Base-by-base conservation (phyloP, 2,888 invertebrate genomes). In the Caenorhabditis auriculariae region DNA sequence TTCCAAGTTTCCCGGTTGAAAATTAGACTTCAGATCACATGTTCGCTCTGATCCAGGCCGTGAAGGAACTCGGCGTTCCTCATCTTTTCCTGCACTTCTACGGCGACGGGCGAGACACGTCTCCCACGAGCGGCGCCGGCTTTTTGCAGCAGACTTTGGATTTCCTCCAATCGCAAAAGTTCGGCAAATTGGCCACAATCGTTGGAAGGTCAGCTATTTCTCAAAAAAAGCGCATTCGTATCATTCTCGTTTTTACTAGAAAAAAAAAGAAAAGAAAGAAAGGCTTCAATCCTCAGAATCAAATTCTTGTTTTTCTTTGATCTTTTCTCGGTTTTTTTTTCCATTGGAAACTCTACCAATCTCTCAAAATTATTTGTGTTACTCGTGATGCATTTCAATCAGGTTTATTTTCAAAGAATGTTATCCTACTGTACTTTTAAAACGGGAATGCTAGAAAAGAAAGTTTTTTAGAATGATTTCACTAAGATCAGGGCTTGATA, bases 81-180 rank as follows among this genome's bases (percentile, higher is more conserved):
- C 73, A 84, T 47, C 68, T 78, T 3, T 83, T 74, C 57, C 75
- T 84, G 21, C 84, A 84, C 49, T 84, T 83, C 64, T 84, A 84
- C 69, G 81, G 80, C 38, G 72, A 71, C 50, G 71, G 74, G 29
- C 50, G 84, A 51, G 84, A 84, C 66, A 84, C 84, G 4, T 78
- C 80, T 35, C 84, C 84, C 3, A 82, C 79, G 2, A 82, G 82
- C 60, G 84, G 82, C 73, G 77, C 69, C 29, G 75, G 74, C 17
- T 82, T 77, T 66, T 62, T 81, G 23, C 57, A 82, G 50, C 75
- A 80, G 56, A 58, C 79, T 23, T 49, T 81, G 43, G 77, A 82
- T 37, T 81, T 75, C 56, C 54, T 81, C 37, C 57, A 65, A 12
- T 58, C 69, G 29, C 62, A 72, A 47, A 27, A 54, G 6, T 43